phyloP scores from a whole-genome alignment of 64 coral and sea anemone genomes.

The Montipora sp. region DNA sequence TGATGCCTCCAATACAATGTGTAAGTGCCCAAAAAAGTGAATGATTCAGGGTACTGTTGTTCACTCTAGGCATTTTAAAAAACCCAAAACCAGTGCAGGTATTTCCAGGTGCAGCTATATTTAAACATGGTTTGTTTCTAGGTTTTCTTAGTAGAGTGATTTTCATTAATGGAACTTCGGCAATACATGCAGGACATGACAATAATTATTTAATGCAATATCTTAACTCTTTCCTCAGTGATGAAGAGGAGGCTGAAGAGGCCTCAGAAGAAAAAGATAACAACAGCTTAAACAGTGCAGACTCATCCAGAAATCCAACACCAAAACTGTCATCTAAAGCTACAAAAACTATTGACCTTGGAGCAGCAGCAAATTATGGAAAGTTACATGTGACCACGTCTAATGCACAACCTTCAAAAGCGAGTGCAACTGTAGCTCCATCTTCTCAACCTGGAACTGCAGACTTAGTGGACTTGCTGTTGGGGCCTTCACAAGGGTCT shows the following conservation, averaged over 20 bases:
- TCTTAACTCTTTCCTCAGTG: constrained; percentile 20
- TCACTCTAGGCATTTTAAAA: too few species aligned
- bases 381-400: constrained; percentile 21
- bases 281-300: constrained; percentile 15
- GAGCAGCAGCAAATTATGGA: constrained; percentile 68
- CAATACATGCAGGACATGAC: too few species aligned
- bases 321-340: constrained; percentile 36
- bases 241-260: constrained; percentile 73
- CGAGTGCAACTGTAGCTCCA: constrained; percentile 32
- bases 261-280: constrained; percentile 69
- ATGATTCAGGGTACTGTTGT: too few species aligned
- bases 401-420: background rate
- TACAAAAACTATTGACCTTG: constrained; percentile 62
- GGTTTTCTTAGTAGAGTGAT: too few species aligned
- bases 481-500: background rate
- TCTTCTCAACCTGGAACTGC: background rate
- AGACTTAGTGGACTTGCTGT: constrained; percentile 67
- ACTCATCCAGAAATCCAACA: constrained; percentile 31
- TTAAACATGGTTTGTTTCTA: too few species aligned
- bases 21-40: too few species aligned
- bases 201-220: too few species aligned
- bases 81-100: too few species aligned
- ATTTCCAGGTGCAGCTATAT: too few species aligned
- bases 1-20: too few species aligned
- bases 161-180: background rate